Evolutionary conservation across 2,797 vertebrate genomes (phyloP).

Genomic region (Acanthurus tractus): DNA sequence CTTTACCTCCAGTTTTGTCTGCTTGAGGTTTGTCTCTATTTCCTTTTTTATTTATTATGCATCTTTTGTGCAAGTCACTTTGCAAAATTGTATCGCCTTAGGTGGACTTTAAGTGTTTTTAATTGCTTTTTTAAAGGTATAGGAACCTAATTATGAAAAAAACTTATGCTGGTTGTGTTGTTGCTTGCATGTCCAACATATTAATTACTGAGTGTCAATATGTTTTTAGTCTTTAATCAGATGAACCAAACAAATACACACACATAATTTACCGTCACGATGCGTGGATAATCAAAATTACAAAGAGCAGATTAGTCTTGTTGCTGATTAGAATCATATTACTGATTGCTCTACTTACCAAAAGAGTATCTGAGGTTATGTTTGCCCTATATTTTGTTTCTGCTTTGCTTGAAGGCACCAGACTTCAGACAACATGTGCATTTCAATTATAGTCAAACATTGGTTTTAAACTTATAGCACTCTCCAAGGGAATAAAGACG

Average conservation of each 20-base stretch:
- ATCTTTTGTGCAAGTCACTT: not conserved
- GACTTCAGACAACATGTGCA: constrained; percentile 72
- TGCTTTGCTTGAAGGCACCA: constrained; percentile 49
- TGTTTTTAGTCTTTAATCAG: constrained; percentile 45
- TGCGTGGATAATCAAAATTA: constrained; percentile 52
- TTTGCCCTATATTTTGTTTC: constrained; percentile 59
- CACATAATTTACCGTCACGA: constrained; percentile 39
- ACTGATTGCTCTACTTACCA: constrained; percentile 46
- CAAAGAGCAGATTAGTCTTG: constrained; percentile 52
- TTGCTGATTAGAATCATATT: constrained; percentile 60
- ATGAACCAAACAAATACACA: constrained; percentile 29
- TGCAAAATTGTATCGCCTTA: not conserved
- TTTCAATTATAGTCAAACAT: constrained; percentile 76
- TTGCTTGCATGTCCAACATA: constrained; percentile 22
- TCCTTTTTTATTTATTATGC: not conserved
- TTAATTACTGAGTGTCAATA: constrained; percentile 17
- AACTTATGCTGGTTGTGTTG: constrained; percentile 7
- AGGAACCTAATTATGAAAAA: constrained; percentile 34
- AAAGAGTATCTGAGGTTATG: constrained; percentile 41
- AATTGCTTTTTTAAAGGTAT: constrained; percentile 11
- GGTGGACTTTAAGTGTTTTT: constrained; percentile 22
- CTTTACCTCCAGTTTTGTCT: not conserved
- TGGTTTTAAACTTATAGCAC: constrained; percentile 83
- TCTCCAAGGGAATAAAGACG: constrained; percentile 81
- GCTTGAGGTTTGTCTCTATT: not conserved